A percentile compares a stretch with the other conserved stretches of the same genome.
Conservation (phyloP, 1,140 invertebrate genomes). For the Caerostris extrusa region DNA sequence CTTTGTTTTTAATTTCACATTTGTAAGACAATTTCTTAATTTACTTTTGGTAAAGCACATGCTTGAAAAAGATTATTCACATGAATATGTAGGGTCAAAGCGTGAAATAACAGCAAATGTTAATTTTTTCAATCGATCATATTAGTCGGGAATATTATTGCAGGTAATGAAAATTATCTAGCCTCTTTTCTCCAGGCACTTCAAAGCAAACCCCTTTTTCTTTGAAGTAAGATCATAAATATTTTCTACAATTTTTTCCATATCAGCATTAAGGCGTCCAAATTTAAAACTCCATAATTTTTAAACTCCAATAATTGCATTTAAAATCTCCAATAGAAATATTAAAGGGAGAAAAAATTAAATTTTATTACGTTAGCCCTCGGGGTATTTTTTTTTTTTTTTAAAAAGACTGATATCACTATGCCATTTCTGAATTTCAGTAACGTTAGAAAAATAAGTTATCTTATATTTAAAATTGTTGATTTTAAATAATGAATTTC, state of each 20-base stretch:
- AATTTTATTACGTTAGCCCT: background rate
- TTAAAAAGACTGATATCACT: background rate
- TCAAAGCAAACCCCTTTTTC: background rate
- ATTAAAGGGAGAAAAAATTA: constrained; percentile 45
- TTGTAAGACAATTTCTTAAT: background rate
- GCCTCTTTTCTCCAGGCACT: background rate
- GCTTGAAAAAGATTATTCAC: background rate
- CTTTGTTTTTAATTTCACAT: background rate
- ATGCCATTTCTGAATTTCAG: constrained; percentile 13
- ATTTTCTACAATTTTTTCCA: constrained; percentile 41
- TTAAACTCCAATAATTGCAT: constrained; percentile 50
- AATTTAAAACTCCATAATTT: constrained; percentile 1
- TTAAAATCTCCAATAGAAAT: constrained; percentile 24
- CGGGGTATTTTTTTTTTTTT: background rate
- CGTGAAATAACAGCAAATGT: background rate
- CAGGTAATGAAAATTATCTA: too few species aligned
- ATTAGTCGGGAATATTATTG: too few species aligned
- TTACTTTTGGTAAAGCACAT: background rate
- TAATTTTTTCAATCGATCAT: too few species aligned
- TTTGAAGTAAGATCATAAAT: constrained; percentile 50
- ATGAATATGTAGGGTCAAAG: background rate
- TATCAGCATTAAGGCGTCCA: constrained; percentile 11
- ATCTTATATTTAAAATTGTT: constrained; percentile 30
- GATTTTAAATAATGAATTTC: constrained; percentile 29
- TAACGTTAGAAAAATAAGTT: background rate